These are phyloP conservation scores for Apodemus speciosus DNA, from an alignment of 2,113 vertebrate genomes.

Conservation along the genomic window DNA sequence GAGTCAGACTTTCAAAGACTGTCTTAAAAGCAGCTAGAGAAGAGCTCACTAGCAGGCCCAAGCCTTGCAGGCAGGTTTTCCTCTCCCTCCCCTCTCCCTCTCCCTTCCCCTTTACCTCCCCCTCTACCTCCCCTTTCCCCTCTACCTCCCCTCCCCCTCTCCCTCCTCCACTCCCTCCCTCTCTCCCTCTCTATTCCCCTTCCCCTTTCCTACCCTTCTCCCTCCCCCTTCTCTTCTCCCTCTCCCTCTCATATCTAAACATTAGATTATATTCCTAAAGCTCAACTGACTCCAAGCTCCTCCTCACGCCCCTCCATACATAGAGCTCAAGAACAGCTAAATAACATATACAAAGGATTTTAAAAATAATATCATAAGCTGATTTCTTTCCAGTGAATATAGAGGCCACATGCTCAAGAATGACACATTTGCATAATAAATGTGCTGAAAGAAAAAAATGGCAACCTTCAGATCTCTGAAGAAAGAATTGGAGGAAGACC, in stretches of 20 bases:
- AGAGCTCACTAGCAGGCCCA: not conserved
- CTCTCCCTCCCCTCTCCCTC: no score
- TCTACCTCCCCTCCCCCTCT: no score
- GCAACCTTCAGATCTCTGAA: no score
- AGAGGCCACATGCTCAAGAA: not conserved
- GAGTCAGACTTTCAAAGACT: not conserved
- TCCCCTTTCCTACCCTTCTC: no score
- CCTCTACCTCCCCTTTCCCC: no score
- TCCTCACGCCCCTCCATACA: not conserved
- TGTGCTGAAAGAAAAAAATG: not conserved
- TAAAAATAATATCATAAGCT: not conserved
- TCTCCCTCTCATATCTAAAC: not conserved
- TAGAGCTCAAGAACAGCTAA: not conserved
- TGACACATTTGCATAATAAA: not conserved
- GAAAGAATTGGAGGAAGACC: no score
- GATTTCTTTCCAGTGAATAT: not conserved
- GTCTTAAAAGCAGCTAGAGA: not conserved
- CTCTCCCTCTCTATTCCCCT: no score
- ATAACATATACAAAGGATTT: not conserved
- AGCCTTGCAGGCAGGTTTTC: not conserved
- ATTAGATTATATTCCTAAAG: no score
- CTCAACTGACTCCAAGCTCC: not conserved
- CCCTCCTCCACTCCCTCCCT: accelerated
- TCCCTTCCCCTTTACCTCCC: not conserved
- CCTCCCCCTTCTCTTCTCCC: not conserved